Base-by-base conservation (phyloP, 1,140 invertebrate genomes). In the Ooceraea biroi region DNA sequence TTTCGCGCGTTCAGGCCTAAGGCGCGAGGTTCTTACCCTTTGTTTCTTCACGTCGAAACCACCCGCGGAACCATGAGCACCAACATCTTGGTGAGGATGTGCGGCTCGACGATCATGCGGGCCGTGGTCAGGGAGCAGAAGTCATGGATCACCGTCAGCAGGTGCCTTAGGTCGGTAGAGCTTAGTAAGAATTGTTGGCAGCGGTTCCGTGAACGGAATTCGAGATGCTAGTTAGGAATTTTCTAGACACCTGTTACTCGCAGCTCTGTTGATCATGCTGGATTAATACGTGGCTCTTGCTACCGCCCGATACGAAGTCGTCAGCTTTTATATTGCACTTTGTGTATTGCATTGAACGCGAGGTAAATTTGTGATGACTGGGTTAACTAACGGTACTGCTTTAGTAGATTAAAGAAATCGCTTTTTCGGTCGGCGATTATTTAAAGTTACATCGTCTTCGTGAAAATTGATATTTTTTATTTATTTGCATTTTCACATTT, bases 111-210 rank as follows among this genome's bases (percentile, higher is more conserved):
- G n/a, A 61, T 89, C n/a, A 22, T 91, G 27, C 82, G 77, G 58
- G 57, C 60, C 58, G 44, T 72, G 10, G 48, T 48, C 5, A 41
- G 63, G 12, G 69, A 61, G 63, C 71, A 58, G 17, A 83, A 78
- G 36, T 65, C 68, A 77, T 90, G 88, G 89, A 65, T 87, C 55
- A 77, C 65, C 36, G 48, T 89, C 46, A 27, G 57, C 73, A 90
- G 89, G 69, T 89, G 86, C 72, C 27, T 91, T 55, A 90, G 89
- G 89, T 91, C 74, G 78, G 89, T 90, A 60, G 68, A 77, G 1
- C n/a, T n/a, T n/a, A n/a, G n/a, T n/a, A n/a, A 22, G 57, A 3
- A 58, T 69, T 63, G 65, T 57, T 50, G 17, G 41, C 8, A 44
- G 12, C 17, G 63, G 25, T 19, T n/a, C n/a, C 36, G 36, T 36